Percentiles rank a stretch among this genome's conserved stretches.
These are phyloP conservation scores for Lomographa bimaculata DNA, from an alignment of 2,888 invertebrate genomes.

Conservation along the genomic window DNA sequence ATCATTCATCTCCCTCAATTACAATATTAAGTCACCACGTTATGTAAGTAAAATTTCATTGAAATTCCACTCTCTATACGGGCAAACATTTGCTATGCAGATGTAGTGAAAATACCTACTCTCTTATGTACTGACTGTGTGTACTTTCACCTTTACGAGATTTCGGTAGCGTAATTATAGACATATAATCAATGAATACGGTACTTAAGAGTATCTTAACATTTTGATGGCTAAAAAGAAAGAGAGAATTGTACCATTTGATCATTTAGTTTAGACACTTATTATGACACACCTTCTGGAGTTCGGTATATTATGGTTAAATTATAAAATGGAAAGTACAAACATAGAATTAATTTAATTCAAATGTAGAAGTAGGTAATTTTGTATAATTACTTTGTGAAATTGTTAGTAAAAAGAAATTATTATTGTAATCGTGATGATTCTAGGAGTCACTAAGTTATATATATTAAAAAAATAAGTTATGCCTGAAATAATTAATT, in stretches of 20 bases:
- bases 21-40: constrained; percentile 13
- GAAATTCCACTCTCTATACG: constrained; percentile 45
- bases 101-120: constrained; percentile 43
- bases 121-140: constrained; percentile 29
- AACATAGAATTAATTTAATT: too few species aligned
- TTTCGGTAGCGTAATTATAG: constrained; percentile 44
- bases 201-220: constrained; percentile 26
- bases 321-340: constrained; percentile 13
- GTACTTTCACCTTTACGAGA: constrained; percentile 43
- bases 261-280: constrained; percentile 7
- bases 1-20: constrained; percentile 8
- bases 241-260: constrained; percentile 2
- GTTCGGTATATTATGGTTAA: not conserved
- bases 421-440: too few species aligned
- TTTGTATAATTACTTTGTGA: too few species aligned
- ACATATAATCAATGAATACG: constrained; percentile 39
- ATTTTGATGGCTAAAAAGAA: constrained; percentile 5
- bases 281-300: constrained; percentile 13
- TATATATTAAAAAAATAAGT: too few species aligned
- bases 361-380: too few species aligned
- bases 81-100: constrained; percentile 41
- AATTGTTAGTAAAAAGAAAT: too few species aligned
- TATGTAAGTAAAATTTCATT: constrained; percentile 36
- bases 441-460: too few species aligned
- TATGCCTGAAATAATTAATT: too few species aligned